Conservation (phyloP, 2,888 invertebrate genomes). For the Pristionchus maxplancki region DNA sequence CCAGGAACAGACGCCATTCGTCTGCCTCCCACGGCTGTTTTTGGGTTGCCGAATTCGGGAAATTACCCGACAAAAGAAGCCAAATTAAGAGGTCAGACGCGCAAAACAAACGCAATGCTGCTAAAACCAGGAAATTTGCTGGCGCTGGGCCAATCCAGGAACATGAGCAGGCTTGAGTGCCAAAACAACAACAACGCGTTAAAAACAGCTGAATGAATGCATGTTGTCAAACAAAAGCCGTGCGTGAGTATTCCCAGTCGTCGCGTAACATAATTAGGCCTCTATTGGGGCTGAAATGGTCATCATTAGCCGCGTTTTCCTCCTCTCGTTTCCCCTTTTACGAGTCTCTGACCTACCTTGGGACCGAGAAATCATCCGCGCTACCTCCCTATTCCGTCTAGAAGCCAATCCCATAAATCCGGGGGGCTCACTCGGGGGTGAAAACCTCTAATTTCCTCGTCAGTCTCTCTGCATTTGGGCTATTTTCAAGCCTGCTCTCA, state of each 20-base stretch:
- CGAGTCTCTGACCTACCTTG: not conserved
- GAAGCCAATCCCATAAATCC: not conserved
- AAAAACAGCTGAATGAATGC: not conserved
- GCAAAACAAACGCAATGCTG: not conserved
- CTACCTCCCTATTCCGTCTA: not conserved
- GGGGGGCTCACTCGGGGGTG: not conserved
- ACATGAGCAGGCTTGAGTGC: no score
- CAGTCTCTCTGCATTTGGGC: not conserved
- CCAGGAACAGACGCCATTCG: not conserved
- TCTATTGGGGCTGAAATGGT: not conserved
- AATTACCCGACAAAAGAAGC: not conserved
- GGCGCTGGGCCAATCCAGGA: no score
- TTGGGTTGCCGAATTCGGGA: not conserved
- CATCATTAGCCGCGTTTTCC: not conserved
- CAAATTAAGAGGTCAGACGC: not conserved
- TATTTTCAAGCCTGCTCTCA: not conserved
- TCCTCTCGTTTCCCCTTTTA: not conserved
- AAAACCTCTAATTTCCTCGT: not conserved
- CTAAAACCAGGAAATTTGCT: not conserved
- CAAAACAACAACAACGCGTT: no score
- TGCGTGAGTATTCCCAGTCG: not conserved
- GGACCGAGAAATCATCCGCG: not conserved
- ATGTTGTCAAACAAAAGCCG: not conserved
- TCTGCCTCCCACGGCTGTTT: not conserved
- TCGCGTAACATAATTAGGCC: constrained; percentile 27